Conservation (phyloP, 2,113 vertebrate species). For the Saccopteryx leptura region DNA sequence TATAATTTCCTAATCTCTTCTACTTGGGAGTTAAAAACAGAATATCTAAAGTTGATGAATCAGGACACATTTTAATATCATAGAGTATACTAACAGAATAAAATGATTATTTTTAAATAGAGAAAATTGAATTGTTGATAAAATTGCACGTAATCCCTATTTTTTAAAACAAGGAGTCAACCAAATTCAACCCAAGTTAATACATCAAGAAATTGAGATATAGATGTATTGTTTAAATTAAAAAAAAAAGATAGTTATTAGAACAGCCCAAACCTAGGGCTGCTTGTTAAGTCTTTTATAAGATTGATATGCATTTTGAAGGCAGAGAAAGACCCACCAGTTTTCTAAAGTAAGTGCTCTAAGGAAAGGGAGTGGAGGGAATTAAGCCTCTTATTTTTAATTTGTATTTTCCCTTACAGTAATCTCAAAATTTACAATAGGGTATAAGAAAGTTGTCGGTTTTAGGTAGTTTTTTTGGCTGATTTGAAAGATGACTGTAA, state of each 20-base stretch:
- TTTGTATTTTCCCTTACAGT: neutral
- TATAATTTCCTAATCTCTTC: neutral
- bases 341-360: neutral
- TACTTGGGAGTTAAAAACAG: neutral
- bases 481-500: slow-evolving; percentile 11
- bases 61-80: neutral
- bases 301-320: neutral
- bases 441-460: neutral
- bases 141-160: neutral
- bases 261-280: neutral
- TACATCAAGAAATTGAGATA: neutral
- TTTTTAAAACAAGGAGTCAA: neutral
- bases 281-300: neutral
- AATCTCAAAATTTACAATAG: neutral
- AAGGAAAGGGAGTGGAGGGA: neutral
- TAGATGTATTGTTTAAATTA: neutral
- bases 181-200: neutral
- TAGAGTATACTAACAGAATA: neutral
- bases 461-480: neutral
- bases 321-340: neutral
- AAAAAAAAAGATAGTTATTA: neutral
- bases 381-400: neutral
- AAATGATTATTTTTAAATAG: neutral
- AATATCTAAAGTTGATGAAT: neutral
- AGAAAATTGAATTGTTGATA: neutral